These are phyloP conservation scores for Trichonephila clavipes DNA, from an alignment of 1,140 invertebrate species.

Conservation along the genomic window DNA sequence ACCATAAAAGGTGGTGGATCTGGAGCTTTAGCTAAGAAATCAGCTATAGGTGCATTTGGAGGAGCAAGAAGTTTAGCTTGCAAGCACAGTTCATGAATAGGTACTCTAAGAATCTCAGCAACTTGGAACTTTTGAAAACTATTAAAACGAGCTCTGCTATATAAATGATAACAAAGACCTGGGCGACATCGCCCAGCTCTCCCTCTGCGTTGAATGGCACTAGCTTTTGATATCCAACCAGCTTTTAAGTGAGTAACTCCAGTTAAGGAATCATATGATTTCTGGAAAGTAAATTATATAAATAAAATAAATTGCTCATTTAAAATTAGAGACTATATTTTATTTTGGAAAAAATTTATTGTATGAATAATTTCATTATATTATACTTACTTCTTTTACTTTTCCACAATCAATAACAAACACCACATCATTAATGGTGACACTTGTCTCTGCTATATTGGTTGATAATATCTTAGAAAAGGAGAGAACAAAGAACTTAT, in stretches of 20 bases:
- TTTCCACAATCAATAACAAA: conserved; percentile 97
- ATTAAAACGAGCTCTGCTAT: conserved; percentile 86
- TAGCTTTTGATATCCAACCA: conserved; percentile 87
- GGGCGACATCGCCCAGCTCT: conserved; percentile 91
- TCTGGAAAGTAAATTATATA: conserved; percentile 42
- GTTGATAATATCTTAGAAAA: conserved; percentile 89
- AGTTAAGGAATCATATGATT: conserved; percentile 76
- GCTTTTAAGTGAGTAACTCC: conserved; percentile 75
- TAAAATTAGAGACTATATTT: background rate
- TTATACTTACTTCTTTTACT: conserved; percentile 86
- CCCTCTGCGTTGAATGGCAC: conserved; percentile 88
- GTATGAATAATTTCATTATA: too few relatives aligned
- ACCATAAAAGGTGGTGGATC: conserved; percentile 91
- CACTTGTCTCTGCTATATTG: conserved; percentile 98
- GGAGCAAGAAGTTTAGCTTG: conserved; percentile 92
- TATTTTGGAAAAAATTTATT: too few relatives aligned
- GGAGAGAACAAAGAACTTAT: background rate
- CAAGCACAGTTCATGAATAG: conserved; percentile 95
- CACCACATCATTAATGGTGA: conserved; percentile 96
- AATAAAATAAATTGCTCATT: background rate
- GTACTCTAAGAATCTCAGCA: conserved; percentile 92
- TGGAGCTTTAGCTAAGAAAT: conserved; percentile 90
- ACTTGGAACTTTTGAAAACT: conserved; percentile 84
- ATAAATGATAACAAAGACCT: conserved; percentile 89
- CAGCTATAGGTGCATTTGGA: conserved; percentile 88